phyloP scores from a whole-genome alignment of 2,113 vertebrate species.

The Vidua chalybeata region DNA sequence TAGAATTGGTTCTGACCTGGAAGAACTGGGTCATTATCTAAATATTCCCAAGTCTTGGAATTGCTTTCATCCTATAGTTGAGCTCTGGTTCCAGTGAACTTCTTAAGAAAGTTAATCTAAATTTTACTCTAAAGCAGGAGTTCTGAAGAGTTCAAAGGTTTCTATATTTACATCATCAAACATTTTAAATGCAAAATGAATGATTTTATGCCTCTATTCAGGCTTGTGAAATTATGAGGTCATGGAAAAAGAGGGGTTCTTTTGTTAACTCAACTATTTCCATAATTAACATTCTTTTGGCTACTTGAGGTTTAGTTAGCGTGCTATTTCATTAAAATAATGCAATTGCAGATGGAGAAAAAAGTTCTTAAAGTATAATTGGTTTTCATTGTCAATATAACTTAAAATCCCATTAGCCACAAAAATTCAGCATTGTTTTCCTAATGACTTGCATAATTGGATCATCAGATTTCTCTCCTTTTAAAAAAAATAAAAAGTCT shows the following conservation, averaged over 20 bases:
- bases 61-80: slow-evolving; percentile 12
- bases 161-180: slow-evolving; percentile 48
- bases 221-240: slow-evolving; percentile 39
- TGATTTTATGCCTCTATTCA: slow-evolving; percentile 15
- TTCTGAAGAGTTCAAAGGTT: slow-evolving; percentile 31
- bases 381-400: slow-evolving; percentile 69
- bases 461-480: slow-evolving; percentile 56
- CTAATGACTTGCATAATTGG: slow-evolving; percentile 68
- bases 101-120: slow-evolving; percentile 32
- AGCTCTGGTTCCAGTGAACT: slow-evolving; percentile 2
- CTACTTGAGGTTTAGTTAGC: slow-evolving; percentile 33
- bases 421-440: slow-evolving; percentile 68
- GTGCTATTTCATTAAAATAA: slow-evolving; percentile 59
- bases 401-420: slow-evolving; percentile 70
- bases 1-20: slow-evolving; percentile 54
- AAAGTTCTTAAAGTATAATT: slow-evolving; percentile 62
- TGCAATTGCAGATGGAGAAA: slow-evolving; percentile 32
- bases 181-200: slow-evolving; percentile 6
- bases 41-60: slow-evolving; percentile 53
- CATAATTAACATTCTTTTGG: slow-evolving; percentile 62
- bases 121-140: slow-evolving; percentile 1
- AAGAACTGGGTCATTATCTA: slow-evolving; percentile 40
- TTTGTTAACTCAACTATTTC: slow-evolving; percentile 44
- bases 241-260: slow-evolving; percentile 1
- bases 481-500: neutral